Evolutionary conservation across 2,888 invertebrate species (phyloP), one percentile per base, ranked within the genome.

Genomic region (Eupeodes luniger): DNA sequence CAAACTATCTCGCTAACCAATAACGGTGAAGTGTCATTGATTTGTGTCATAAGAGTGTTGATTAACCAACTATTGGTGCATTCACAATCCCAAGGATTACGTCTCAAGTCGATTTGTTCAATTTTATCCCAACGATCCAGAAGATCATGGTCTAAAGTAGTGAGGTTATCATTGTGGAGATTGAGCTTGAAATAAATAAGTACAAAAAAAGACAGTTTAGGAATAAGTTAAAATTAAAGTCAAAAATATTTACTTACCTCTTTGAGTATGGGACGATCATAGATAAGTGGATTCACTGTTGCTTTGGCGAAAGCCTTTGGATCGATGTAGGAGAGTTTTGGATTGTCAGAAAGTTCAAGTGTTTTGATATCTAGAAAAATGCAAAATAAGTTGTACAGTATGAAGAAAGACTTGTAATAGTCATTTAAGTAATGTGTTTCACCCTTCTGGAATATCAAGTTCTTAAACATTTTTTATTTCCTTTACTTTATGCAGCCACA

Each of bases 1-100:
- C 97, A 97, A n/a, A 95, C 95, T 89, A 88, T 94, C 83, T 93
- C 89, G n/a, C 92, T 91, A 89, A 91, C 84, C 16, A 91, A 82
- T 2, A 84, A 7, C 1, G 91, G 90, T 0, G 78, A 90, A 4
- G 90, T 90, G 51, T 82, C 90, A 49, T 92, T 93, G 2, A 96
- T 94, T 19, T 94, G 92, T 0, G 95, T 94, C 62, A 95, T 95
- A 66, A 97, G 92, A n/a, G 94, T 93, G 49, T 95, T 95, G 16
- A 97, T 95, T 93, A 98, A 94, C 95, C 96, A 96, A 91, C 96
- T 96, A 82, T 97, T 97, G 85, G 96, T 95, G 91, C 96, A 97
- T 92, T 97, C 97, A 91, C 98, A 98, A 40, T 95, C 94, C 96
- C 95, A 98, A 0, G 96, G 96, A 92, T 98, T 98, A 90, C 95